phyloP scores from a whole-genome alignment of 2,113 vertebrate species.

The Genyomyrus donnyi region DNA sequence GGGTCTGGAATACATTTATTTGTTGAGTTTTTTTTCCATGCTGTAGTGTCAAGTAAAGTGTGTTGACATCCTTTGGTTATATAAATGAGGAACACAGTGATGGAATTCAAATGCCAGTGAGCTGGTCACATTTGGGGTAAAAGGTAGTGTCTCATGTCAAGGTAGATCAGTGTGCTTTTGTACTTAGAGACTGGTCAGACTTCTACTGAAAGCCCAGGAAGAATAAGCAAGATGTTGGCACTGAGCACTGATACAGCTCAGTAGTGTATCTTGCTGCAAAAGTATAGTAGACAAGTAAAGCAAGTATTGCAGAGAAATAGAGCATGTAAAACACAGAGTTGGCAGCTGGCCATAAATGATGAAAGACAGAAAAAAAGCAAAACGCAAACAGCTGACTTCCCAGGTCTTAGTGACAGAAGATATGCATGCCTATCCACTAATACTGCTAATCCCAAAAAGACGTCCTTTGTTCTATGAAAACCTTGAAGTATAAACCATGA shows the following conservation, averaged over 20 bases:
- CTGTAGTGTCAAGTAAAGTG: neutral
- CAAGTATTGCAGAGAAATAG: neutral
- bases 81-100: neutral
- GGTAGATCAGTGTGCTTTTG: neutral
- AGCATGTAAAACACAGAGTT: neutral
- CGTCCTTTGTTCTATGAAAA: neutral
- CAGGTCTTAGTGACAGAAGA: neutral
- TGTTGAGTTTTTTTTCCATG: neutral
- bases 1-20: neutral
- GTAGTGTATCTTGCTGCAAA: neutral
- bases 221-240: neutral
- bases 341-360: neutral
- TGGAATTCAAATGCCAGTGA: neutral
- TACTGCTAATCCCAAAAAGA: neutral
- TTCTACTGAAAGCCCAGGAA: neutral
- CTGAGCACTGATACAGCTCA: neutral
- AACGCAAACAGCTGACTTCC: neutral
- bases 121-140: neutral
- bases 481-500: neutral
- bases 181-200: neutral
- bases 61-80: neutral
- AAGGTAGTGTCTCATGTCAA: neutral
- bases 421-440: neutral
- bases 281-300: neutral
- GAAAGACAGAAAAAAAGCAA: neutral